phyloP scores from a whole-genome alignment of 2,113 vertebrate genomes.

The Crotophaga sulcirostris region DNA sequence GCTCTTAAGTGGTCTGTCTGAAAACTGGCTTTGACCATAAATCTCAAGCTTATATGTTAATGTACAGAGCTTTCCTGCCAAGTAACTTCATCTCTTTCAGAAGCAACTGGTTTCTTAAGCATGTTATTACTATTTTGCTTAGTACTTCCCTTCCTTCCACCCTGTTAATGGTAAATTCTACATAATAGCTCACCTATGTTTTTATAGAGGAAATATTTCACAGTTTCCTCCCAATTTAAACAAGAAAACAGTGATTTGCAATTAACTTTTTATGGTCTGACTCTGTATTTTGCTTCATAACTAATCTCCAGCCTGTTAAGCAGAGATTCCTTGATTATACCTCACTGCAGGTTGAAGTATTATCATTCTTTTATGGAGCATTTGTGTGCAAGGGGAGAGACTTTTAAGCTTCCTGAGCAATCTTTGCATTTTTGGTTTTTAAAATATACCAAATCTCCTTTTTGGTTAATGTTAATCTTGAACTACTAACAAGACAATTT shows the following conservation, averaged over 20 bases:
- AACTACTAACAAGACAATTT: background rate
- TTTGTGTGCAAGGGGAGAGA: accelerated
- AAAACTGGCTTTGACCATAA: background rate
- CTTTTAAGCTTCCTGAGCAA: background rate
- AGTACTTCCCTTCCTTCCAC: background rate
- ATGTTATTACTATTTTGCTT: background rate
- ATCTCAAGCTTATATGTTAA: background rate
- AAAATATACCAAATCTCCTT: background rate
- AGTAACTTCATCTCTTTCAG: background rate
- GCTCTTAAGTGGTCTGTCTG: background rate
- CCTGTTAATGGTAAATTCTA: background rate
- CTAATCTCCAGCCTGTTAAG: constrained; percentile 19
- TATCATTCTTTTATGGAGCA: background rate
- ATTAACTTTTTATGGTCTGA: constrained; percentile 44
- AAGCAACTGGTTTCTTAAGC: background rate
- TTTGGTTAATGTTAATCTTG: background rate
- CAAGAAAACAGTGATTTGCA: constrained; percentile 53
- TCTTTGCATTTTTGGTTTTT: background rate
- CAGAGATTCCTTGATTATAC: constrained; percentile 20
- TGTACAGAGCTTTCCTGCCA: background rate
- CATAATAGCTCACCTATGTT: background rate
- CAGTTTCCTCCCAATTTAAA: constrained; percentile 40
- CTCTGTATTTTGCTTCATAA: constrained; percentile 29
- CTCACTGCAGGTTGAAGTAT: background rate
- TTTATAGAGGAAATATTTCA: constrained; percentile 50